Base-by-base conservation (phyloP, 2,113 vertebrate genomes). In the Pungitius pungitius region DNA sequence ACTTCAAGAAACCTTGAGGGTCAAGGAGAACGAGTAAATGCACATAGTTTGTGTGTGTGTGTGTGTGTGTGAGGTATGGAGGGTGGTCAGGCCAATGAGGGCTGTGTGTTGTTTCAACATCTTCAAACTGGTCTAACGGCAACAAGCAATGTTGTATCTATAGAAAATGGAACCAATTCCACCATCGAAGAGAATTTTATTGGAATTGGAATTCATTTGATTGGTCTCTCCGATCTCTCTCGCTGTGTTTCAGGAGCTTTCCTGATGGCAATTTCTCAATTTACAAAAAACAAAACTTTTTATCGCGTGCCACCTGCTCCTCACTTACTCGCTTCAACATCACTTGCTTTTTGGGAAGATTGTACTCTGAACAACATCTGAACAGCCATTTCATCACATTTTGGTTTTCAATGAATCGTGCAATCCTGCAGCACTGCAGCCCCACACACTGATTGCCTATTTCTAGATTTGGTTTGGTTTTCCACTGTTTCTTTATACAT, bases 61-160 rank as follows among this genome's bases (percentile, higher is more conserved):
- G 39, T 80, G 61, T 67, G 51, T 65, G 58, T 58, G 67, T 27
- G 51, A 26, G 26, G 37, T 30, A 70, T 6, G 27, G 8, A 40
- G 10, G 27, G 1, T 13, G 58, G 6, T 10, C 35, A 51, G 39
- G 24, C 45, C 88, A 90, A 90, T 88, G 85, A 18, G 81, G 89
- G 85, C 68, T 85, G 69, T 87, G 68, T 89, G 74, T 70, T 70
- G 69, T 87, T 84, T 60, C 66, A 87, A 88, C 91, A 87, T 63
- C 56, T 61, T 69, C 26, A 75, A 78, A 77, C 77, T 57, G 59
- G 73, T 69, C 51, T 27, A 27, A 77, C 30, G 0, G 66, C 73
- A 68, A 45, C 11, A 65, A 15, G 37, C 40, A 54, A 49, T 45
- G 9, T 51, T 47, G 0, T 55, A 6, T 3, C 22, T n/a, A 14